Evolutionary conservation across 2,113 vertebrate species (phyloP), one percentile per base, ranked within the genome.

Genomic region (Passer montanus): DNA sequence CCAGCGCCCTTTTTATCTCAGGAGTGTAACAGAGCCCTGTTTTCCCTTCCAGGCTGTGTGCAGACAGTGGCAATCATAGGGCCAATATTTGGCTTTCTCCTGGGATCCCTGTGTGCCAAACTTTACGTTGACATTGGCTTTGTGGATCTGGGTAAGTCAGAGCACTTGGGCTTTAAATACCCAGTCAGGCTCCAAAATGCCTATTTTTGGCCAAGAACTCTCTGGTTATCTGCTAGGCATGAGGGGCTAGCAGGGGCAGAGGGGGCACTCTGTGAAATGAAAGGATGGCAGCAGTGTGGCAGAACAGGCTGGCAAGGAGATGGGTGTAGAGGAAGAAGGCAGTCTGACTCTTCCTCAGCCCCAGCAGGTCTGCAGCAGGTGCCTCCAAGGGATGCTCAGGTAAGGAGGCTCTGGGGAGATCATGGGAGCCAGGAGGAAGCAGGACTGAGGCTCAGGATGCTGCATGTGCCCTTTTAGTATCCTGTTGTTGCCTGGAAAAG

Each of bases 81-180:
- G 7, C 99, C 99, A 5, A 98, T 99, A 97, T 98, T 99, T 94
- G 99, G 99, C 43, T 99, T 99, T 94, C 98, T 99, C 92, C 92
- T 99, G 68, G 99, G 99, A 23, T 99, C 99, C 9, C 98, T 98
- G 41, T 99, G 99, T 72, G 98, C 99, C 93, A 99, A 98, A 91
- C 92, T 99, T 72, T 99, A 99, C 28, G 99, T 99, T 90, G 99
- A 99, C 95, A 93, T 99, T 94, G 99, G 99, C 89, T 98, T 98
- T 95, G 98, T 99, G 83, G 98, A 99, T 94, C 96, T 99, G 98
- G 99, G 99, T 99, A 98, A 98, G 96, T 84, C 12, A 84, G 26
- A 90, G 64, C 53, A 56, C 6, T 85, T 12, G 13, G 7, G 17
- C 52, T 85, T 63, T 5, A 52, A 89, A 66, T 62, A 55, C 17